Base-by-base conservation (phyloP, 2,888 invertebrate species). In the Heteromyza rotundicornis region DNA sequence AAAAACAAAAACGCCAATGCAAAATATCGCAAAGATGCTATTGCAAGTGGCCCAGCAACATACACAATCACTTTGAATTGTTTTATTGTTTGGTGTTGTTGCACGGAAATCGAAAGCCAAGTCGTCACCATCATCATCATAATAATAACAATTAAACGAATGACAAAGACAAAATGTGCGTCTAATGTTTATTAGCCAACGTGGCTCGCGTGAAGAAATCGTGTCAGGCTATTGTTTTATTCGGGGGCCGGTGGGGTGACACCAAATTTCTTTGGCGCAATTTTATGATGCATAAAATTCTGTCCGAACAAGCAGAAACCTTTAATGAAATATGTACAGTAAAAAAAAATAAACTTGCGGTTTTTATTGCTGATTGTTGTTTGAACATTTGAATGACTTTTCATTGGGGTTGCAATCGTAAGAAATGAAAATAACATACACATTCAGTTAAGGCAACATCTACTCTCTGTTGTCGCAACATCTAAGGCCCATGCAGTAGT, bases 141-240 rank as follows among this genome's bases (percentile, higher is more conserved):
- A 65, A 66, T 64, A 57, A 65, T 64, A 65, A 66, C 62, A 64
- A 66, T 65, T 65, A 68, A 61, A 51, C 40, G 57, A 66, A 66
- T 64, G 64, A 64, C 64, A 59, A 62, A n/a, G n/a, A 59, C 62
- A 57, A 63, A 66, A 66, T 68, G 62, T 62, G 64, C 50, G 59
- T 51, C 64, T 66, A 66, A 68, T 68, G 64, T 65, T 60, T 62
- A 60, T 63, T 63, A 53, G 60, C 51, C 32, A 44, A 32, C 49
- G 35, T 49, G 54, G 40, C 5, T 3, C 16, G 32, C 7, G 40
- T 40, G 32, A 32, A 12, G n/a, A 27, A 27, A 27, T n/a, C n/a
- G n/a, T 27, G 27, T 27, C 10, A 10, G 10, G 27, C 27, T 27
- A 10, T 27, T 27, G 27, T 27, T 27, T 27, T 10, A 27, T 27